Conservation (phyloP, 2,888 invertebrate genomes). For the Oxyscelio sp. region DNA sequence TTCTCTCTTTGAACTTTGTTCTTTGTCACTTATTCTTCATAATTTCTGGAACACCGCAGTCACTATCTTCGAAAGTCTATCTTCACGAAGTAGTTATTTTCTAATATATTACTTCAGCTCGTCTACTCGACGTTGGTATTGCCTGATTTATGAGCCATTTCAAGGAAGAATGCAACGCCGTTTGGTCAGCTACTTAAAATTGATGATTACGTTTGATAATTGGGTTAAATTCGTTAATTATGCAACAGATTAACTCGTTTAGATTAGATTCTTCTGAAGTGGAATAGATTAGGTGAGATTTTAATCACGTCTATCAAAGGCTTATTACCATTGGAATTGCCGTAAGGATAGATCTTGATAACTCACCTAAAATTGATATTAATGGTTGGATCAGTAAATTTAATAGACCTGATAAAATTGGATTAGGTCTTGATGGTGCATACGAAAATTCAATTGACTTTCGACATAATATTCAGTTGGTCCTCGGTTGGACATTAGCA, state of each 20-base stretch:
- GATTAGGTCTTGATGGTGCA: constrained; percentile 37
- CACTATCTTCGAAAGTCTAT: constrained; percentile 47
- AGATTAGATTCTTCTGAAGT: constrained; percentile 39
- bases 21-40: constrained; percentile 59
- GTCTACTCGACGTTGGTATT: neutral
- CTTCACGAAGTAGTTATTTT: constrained; percentile 57
- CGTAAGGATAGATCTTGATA: constrained; percentile 35
- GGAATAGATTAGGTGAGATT: constrained; percentile 32
- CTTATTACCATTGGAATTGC: constrained; percentile 38
- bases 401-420: constrained; percentile 44
- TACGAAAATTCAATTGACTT: constrained; percentile 44
- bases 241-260: constrained; percentile 29
- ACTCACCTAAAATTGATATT: constrained; percentile 48
- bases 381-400: constrained; percentile 44
- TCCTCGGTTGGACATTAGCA: no score
- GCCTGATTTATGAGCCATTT: constrained; percentile 35
- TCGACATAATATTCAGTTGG: constrained; percentile 4
- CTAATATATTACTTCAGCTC: constrained; percentile 57
- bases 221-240: constrained; percentile 43
- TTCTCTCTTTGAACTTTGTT: constrained; percentile 56
- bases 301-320: constrained; percentile 38
- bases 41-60: constrained; percentile 49
- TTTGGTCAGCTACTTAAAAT: constrained; percentile 32
- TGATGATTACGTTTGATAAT: constrained; percentile 30
- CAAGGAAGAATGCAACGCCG: neutral